Conservation (phyloP, 2,113 vertebrate genomes). For the Python bivittatus region DNA sequence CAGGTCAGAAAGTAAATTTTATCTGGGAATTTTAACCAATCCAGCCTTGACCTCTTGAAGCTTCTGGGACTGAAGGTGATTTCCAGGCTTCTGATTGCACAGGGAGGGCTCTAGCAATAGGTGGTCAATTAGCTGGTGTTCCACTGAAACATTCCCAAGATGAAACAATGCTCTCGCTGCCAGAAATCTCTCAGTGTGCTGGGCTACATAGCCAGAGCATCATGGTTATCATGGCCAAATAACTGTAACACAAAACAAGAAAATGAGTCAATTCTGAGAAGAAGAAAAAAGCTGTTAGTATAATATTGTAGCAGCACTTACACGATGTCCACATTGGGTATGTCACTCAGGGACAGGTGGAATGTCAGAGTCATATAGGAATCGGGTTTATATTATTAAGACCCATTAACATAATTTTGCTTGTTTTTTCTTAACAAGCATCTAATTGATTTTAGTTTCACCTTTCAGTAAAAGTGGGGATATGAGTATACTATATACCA, state of each 20-base stretch:
- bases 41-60: too few species aligned
- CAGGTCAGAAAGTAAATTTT: not conserved
- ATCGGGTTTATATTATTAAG: not conserved
- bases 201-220: not conserved
- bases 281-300: not conserved
- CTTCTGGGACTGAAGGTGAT: too few species aligned
- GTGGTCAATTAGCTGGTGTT: not conserved
- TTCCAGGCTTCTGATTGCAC: not conserved
- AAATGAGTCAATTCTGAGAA: not conserved
- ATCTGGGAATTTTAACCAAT: not conserved
- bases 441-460: not conserved
- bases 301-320: not conserved
- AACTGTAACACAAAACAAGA: not conserved
- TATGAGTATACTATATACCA: not conserved
- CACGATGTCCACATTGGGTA: not conserved
- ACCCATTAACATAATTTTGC: not conserved
- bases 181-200: not conserved
- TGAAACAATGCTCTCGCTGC: not conserved
- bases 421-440: not conserved
- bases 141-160: not conserved
- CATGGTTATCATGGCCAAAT: not conserved
- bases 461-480: not conserved
- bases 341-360: not conserved
- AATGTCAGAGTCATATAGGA: not conserved
- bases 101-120: not conserved